Evolutionary conservation across 53 echinoderm and acorn worm species (phyloP).

Genomic region (Stichopus horrens): DNA sequence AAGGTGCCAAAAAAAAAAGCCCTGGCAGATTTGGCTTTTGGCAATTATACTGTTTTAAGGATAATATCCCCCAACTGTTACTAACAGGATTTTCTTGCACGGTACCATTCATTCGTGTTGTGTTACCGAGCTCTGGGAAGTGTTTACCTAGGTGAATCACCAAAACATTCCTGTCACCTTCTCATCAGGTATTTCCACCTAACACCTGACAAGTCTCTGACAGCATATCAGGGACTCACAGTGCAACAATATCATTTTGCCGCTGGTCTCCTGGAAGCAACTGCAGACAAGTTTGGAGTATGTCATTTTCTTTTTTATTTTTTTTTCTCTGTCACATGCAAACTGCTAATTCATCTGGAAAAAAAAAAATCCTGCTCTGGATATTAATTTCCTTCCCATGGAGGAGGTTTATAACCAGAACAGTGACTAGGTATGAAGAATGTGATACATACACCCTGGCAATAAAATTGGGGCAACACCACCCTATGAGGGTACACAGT

Average conservation of each 20-base stretch:
- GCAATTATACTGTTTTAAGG: no score
- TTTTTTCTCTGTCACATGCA: neutral
- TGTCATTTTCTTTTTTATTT: neutral
- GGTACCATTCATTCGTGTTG: neutral
- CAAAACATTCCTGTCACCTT: neutral
- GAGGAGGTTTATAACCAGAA: neutral
- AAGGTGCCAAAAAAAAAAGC: no score
- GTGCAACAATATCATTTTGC: slow-evolving; percentile 1
- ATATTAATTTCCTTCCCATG: slow-evolving; percentile 5
- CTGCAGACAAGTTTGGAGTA: no score
- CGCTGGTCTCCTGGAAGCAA: neutral
- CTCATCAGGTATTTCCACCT: neutral
- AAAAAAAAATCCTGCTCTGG: neutral
- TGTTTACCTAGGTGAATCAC: slow-evolving; percentile 18
- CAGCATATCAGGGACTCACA: neutral
- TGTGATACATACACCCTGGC: neutral
- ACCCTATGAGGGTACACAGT: neutral
- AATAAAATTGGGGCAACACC: neutral
- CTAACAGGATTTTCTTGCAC: no score
- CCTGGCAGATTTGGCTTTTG: no score
- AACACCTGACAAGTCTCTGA: neutral
- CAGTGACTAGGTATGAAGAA: neutral
- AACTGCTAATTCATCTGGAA: slow-evolving; percentile 3
- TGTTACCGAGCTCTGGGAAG: neutral
- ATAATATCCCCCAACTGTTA: no score